Base-by-base conservation (phyloP, 2,888 invertebrate genomes). In the Arge pagana region DNA sequence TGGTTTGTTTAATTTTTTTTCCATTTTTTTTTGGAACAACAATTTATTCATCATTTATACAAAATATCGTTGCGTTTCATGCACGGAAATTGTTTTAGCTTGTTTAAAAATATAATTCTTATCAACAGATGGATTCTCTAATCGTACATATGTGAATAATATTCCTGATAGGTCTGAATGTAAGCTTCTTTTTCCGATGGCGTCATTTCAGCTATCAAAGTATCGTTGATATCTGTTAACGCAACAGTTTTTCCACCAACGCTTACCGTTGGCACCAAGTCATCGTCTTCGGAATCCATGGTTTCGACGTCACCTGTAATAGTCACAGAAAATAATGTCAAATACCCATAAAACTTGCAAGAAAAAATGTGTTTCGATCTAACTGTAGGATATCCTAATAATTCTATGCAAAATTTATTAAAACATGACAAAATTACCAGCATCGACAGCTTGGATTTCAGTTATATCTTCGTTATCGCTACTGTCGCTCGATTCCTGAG, bases 101-200 rank as follows among this genome's bases (percentile, higher is more conserved):
- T 42, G 51, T 31, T 42, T 39, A 41, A 39, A 57, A 30, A 50
- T 52, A 48, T 35, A 28, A 30, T 30, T 30, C 42, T 40, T 54
- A 52, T 23, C 42, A 54, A 15, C 28, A n/a, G 10, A 15, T 8
- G 8, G 5, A 15, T 19, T n/a, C 26, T 15, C 76, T 78, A 93
- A 79, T 89, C 90, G 69, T 88, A 90, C 82, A 93, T 89, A 75
- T 93, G 89, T 61, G 93, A 89, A 79, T 93, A 95, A 77, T 91
- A 89, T 76, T 96, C 95, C 74, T 96, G 95, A 74, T 94, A 95
- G 35, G 92, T 85, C 78, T 93, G 90, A 64, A 96, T 96, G 77
- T 96, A 97, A 30, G 89, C 88, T 71, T 95, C 94, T 78, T 95
- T 96, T 74, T 97, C 96, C 3, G 88, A 81, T 15, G 91, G 89